Evolutionary conservation across 2,888 invertebrate genomes (phyloP).

Genomic region (Toxonevra muliebris): DNA sequence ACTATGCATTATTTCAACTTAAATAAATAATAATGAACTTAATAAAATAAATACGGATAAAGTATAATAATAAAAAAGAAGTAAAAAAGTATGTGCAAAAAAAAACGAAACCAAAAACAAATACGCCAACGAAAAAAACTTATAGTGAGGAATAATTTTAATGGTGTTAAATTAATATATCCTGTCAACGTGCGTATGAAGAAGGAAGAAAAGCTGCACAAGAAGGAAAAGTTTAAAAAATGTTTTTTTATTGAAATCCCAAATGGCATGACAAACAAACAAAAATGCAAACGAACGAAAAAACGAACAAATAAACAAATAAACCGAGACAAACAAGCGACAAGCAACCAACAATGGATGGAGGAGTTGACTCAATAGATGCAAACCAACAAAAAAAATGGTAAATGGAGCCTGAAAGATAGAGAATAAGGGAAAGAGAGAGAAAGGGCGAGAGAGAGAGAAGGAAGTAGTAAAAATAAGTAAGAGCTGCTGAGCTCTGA

Average conservation of each 20-base stretch:
- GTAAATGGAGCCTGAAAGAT: too few species aligned
- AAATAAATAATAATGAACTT: too few species aligned
- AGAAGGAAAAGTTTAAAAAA: background rate
- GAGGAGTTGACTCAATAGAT: background rate
- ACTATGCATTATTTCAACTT: too few species aligned
- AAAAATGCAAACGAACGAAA: constrained; percentile 23
- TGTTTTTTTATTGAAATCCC: constrained; percentile 33
- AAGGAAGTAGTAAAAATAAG: too few species aligned
- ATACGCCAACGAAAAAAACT: too few species aligned
- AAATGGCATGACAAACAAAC: constrained; percentile 30
- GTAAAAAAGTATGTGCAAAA: too few species aligned
- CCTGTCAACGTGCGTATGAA: constrained; percentile 18
- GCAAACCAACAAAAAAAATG: background rate
- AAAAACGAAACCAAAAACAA: too few species aligned
- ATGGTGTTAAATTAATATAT: constrained; percentile 32
- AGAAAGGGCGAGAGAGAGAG: background rate
- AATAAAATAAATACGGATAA: too few species aligned
- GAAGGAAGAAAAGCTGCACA: background rate
- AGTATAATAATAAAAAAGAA: too few species aligned
- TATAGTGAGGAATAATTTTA: background rate
- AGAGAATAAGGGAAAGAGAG: too few species aligned
- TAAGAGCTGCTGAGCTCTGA: too few species aligned
- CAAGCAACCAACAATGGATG: background rate
- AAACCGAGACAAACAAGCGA: background rate
- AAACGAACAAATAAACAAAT: constrained; percentile 17